A percentile compares a stretch with the other conserved stretches of the same genome.
Conservation (phyloP, 2,797 vertebrate genomes). For the Notoglanidium macrostoma region DNA sequence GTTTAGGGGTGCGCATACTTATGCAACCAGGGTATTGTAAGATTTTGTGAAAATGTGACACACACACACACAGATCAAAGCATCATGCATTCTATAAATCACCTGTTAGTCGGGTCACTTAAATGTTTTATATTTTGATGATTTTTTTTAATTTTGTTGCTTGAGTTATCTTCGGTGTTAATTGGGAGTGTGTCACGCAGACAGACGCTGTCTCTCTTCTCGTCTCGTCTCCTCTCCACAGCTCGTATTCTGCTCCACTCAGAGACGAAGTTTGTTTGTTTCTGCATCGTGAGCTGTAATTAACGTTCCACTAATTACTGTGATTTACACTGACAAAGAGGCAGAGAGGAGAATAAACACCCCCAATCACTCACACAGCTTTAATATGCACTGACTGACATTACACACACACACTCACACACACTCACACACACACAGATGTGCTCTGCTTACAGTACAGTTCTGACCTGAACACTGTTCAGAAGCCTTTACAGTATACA, state of each 20-base stretch:
- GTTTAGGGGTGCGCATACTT: background rate
- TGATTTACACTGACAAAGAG: constrained; percentile 53
- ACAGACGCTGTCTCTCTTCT: background rate
- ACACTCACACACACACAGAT: background rate
- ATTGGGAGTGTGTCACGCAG: background rate
- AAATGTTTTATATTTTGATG: background rate
- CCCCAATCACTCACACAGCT: constrained; percentile 20
- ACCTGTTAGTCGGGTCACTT: background rate
- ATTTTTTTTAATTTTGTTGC: background rate
- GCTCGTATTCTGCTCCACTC: constrained; percentile 29
- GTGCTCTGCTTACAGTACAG: background rate
- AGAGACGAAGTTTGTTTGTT: constrained; percentile 52
- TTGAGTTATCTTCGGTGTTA: background rate
- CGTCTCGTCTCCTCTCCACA: background rate
- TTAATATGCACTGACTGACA: constrained; percentile 22
- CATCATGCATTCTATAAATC: background rate
- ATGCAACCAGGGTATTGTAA: background rate
- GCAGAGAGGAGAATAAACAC: constrained; percentile 32
- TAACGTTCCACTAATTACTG: constrained; percentile 58
- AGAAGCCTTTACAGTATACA: background rate
- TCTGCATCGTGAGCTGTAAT: constrained; percentile 51
- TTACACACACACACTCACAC: constrained; percentile 4
- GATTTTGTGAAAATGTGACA: background rate
- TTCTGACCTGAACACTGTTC: background rate
- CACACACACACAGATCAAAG: background rate